phyloP scores from a whole-genome alignment of 1,140 invertebrate genomes.

The Elymnias hypermnestra region DNA sequence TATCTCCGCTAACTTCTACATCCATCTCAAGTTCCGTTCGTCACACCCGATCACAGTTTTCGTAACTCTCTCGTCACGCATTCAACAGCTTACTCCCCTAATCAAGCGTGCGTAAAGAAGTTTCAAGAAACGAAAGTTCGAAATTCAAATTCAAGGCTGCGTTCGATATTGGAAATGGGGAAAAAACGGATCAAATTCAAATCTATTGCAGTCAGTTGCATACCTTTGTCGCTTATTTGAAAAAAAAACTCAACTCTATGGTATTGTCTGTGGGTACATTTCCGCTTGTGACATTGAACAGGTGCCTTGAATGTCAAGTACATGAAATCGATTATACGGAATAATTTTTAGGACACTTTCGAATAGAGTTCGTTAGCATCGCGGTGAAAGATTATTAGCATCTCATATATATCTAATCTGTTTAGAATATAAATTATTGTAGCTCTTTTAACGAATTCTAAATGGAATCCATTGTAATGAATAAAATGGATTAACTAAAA shows the following conservation, averaged over 20 bases:
- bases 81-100: too few species aligned
- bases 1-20: too few species aligned
- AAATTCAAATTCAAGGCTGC: conserved; percentile 32
- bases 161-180: conserved; percentile 47
- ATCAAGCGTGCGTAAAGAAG: too few species aligned
- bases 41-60: too few species aligned
- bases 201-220: conserved; percentile 17
- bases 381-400: conserved; percentile 48
- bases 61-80: too few species aligned
- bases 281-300: conserved; percentile 25
- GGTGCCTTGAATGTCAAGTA: conserved; percentile 63
- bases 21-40: too few species aligned
- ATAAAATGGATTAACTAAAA: not conserved
- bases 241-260: too few species aligned
- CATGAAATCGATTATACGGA: conserved; percentile 60
- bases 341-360: conserved; percentile 64
- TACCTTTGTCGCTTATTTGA: conserved; percentile 5
- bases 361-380: conserved; percentile 38
- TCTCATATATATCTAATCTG: conserved; percentile 19
- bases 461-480: not conserved
- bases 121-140: conserved; percentile 30
- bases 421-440: conserved; percentile 13
- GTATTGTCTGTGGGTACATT: too few species aligned
- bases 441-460: conserved; percentile 1
- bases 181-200: conserved; percentile 41